Evolutionary conservation across 2,113 vertebrate species (phyloP).

Genomic region (Camelus dromedarius): DNA sequence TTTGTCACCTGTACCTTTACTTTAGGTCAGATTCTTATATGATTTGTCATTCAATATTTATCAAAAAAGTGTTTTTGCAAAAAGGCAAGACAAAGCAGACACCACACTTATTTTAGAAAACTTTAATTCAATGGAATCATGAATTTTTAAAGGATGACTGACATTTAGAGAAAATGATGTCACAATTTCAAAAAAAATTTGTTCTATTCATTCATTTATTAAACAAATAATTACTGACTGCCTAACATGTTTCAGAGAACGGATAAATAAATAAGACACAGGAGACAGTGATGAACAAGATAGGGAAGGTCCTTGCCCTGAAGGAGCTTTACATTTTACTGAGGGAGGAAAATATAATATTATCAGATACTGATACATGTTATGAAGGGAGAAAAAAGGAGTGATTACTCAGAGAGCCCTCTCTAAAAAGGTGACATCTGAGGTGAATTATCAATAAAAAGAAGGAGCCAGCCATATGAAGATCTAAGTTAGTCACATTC

Average conservation of each 20-base stretch:
- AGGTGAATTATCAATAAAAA: constrained; percentile 30
- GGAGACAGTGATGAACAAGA: neutral
- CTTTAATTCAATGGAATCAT: neutral
- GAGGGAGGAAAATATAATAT: neutral
- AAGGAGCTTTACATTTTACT: constrained; percentile 24
- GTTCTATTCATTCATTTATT: neutral
- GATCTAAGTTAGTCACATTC: constrained; percentile 1
- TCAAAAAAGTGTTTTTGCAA: neutral
- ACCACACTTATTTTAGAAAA: constrained; percentile 50
- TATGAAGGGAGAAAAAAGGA: neutral
- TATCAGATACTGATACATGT: neutral
- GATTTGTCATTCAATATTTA: constrained; percentile 50
- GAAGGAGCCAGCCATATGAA: neutral
- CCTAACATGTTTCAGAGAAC: neutral
- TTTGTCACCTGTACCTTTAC: neutral
- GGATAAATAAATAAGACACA: constrained; percentile 39
- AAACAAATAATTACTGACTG: constrained; percentile 2
- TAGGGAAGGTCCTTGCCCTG: neutral
- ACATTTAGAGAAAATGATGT: constrained; percentile 40
- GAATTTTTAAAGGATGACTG: constrained; percentile 16
- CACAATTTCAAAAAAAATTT: constrained; percentile 37
- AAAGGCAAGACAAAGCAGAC: constrained; percentile 39
- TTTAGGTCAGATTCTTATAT: constrained; percentile 27
- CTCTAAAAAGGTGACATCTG: constrained; percentile 14
- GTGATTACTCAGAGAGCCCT: neutral